These are phyloP conservation scores for Eretmocerus hayati DNA, from an alignment of 2,888 invertebrate genomes.

Conservation along the genomic window DNA sequence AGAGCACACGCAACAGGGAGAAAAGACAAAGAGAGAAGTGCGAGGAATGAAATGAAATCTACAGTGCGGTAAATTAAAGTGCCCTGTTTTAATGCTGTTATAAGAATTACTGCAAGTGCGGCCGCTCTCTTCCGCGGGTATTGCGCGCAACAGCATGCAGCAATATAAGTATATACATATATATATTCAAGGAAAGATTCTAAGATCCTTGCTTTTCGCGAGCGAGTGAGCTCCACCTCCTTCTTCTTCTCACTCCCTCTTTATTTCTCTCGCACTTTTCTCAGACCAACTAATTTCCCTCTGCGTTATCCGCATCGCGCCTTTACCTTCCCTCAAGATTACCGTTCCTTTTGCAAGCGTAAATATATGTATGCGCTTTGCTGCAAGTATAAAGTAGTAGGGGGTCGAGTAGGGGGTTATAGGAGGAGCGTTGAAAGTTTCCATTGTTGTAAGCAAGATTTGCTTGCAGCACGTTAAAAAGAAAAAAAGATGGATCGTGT, in stretches of 20 bases:
- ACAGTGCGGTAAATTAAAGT: conserved; percentile 45
- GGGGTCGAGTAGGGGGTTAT: too few relatives aligned
- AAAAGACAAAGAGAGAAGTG: conserved; percentile 22
- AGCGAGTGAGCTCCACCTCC: conserved; percentile 23
- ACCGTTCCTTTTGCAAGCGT: conserved; percentile 6
- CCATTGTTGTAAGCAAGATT: too few relatives aligned
- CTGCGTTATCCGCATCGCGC: conserved; percentile 24
- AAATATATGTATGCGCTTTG: not conserved
- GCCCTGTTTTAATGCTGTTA: conserved; percentile 44
- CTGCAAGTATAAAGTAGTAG: too few relatives aligned
- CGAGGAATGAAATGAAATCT: conserved; percentile 41
- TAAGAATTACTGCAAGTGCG: conserved; percentile 38
- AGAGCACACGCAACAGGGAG: too few relatives aligned
- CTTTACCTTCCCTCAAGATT: conserved; percentile 10
- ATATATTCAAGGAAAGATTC: too few relatives aligned
- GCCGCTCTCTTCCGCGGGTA: conserved; percentile 19
- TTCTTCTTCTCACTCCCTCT: conserved; percentile 17
- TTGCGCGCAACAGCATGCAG: too few relatives aligned
- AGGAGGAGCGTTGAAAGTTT: too few relatives aligned
- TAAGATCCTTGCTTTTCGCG: too few relatives aligned
- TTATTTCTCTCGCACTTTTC: conserved; percentile 24
- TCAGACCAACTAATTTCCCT: conserved; percentile 30
- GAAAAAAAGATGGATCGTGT: too few relatives aligned
- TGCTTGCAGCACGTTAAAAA: too few relatives aligned
- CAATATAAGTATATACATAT: too few relatives aligned